Conservation (phyloP, 1,140 invertebrate species). For the Lordiphosa mommai region DNA sequence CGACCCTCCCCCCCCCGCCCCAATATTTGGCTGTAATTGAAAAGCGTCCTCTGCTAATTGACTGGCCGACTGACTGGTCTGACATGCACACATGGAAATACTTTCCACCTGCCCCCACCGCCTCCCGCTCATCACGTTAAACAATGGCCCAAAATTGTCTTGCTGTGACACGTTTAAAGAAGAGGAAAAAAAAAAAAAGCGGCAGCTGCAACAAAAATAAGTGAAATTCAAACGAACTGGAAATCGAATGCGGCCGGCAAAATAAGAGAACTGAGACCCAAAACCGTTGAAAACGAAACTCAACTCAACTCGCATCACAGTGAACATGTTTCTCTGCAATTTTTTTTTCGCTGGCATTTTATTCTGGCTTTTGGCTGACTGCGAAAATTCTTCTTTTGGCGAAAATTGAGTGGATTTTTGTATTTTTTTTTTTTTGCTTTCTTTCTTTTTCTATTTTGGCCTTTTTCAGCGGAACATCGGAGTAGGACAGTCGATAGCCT, state of each 20-base stretch:
- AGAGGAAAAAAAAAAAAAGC: not conserved
- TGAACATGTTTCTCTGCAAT: not conserved
- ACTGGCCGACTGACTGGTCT: constrained; percentile 7
- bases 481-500: constrained; percentile 4
- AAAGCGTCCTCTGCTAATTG: constrained; percentile 8
- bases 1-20: not conserved
- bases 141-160: not conserved
- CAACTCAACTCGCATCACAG: not conserved
- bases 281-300: constrained; percentile 14
- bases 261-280: constrained; percentile 15
- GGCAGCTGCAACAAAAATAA: too few species aligned
- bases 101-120: not conserved
- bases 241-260: constrained; percentile 6
- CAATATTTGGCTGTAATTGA: constrained; percentile 3
- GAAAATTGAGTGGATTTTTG: constrained; percentile 9
- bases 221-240: constrained; percentile 13
- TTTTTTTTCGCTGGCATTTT: not conserved
- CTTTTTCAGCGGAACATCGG: not conserved
- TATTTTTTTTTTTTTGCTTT: too few species aligned
- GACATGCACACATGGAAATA: constrained; percentile 7
- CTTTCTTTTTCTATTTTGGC: too few species aligned
- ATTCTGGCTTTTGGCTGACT: constrained; percentile 5
- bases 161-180: constrained; percentile 4
- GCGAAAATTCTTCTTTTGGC: not conserved
- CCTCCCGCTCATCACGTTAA: not conserved